Percentiles rank a stretch among this genome's conserved stretches.
Conservation (phyloP, 2,797 vertebrate genomes). For the Anguilla marmorata region DNA sequence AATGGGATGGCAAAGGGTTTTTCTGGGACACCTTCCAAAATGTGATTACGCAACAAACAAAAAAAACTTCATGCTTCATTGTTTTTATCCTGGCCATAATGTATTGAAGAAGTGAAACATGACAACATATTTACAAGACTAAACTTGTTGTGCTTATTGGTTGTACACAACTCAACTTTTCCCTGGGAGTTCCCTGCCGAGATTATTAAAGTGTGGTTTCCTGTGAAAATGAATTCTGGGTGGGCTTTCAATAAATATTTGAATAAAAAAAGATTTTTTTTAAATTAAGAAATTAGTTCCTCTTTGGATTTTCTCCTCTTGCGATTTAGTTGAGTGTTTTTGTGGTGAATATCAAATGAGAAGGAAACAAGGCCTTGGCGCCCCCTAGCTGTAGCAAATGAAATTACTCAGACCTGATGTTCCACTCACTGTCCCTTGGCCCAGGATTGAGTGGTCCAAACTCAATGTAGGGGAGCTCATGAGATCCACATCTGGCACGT, state of each 20-base stretch:
- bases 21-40: not conserved
- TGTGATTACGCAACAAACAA: not conserved
- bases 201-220: not conserved
- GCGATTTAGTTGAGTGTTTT: not conserved
- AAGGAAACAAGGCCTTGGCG: not conserved
- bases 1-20: not conserved
- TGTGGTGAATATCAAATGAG: not conserved
- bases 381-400: not conserved
- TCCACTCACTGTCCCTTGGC: not conserved
- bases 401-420: not conserved
- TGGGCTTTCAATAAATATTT: not conserved
- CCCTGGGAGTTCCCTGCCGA: not conserved
- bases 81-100: not conserved
- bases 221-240: not conserved
- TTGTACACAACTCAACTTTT: not conserved
- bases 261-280: not conserved
- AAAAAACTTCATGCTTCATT: not conserved
- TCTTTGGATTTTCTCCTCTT: not conserved
- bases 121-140: not conserved
- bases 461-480: not conserved
- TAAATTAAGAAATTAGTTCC: not conserved
- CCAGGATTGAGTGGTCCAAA: not conserved
- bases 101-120: not conserved
- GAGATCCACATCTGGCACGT: conserved; percentile 31
- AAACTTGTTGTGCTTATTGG: not conserved